Percentiles rank a stretch among this genome's conserved stretches.
phyloP scores from a whole-genome alignment of 2,113 vertebrate species.

The Ceyx margarethae region DNA sequence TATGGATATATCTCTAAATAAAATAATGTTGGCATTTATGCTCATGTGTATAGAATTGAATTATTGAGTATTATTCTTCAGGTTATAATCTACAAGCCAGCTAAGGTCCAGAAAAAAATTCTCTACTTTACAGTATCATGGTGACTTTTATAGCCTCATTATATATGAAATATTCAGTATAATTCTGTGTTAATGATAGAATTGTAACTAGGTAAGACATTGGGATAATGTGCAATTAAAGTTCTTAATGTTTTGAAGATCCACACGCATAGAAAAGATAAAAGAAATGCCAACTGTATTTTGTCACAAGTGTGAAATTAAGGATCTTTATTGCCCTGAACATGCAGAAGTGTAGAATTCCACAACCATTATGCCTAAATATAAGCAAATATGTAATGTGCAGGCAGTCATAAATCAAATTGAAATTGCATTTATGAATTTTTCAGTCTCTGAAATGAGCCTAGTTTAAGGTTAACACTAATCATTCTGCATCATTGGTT shows the following conservation, averaged over 20 bases:
- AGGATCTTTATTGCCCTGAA: background rate
- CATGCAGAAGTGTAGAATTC: background rate
- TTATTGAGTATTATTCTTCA: background rate
- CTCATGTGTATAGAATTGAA: background rate
- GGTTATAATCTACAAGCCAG: background rate
- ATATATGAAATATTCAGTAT: background rate
- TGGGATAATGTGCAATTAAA: background rate
- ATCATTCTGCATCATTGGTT: background rate
- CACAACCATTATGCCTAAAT: background rate
- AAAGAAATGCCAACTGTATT: background rate
- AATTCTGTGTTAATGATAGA: background rate
- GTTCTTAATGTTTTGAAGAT: background rate
- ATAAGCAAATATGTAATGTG: background rate
- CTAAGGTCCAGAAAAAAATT: background rate
- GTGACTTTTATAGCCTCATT: background rate
- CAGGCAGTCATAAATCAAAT: background rate
- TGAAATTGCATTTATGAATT: background rate
- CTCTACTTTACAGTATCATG: background rate
- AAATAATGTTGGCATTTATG: background rate
- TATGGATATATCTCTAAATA: background rate
- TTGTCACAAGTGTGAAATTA: background rate
- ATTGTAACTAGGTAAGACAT: background rate
- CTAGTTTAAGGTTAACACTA: background rate
- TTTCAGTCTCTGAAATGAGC: background rate
- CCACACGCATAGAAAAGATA: rapidly evolving